Evolutionary conservation across 2,113 vertebrate species (phyloP).

Genomic region (Cepphus grylle): DNA sequence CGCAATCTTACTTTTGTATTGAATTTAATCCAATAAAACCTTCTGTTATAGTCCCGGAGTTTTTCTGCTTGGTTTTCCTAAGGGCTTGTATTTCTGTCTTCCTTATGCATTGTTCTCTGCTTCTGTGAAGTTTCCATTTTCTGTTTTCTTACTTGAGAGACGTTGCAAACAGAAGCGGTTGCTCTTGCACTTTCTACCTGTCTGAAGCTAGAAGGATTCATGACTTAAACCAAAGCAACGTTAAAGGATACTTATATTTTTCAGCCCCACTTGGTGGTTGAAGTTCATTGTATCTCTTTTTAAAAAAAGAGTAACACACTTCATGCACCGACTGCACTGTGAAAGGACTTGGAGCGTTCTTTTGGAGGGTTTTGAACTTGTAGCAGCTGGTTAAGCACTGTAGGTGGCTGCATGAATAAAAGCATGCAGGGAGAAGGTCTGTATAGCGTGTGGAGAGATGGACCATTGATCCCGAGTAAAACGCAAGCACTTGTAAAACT

Average conservation of each 20-base stretch:
- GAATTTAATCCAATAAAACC: constrained; percentile 25
- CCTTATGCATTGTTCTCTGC: too few relatives aligned
- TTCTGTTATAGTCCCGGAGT: not conserved
- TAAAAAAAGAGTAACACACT: too few relatives aligned
- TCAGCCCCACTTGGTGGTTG: not conserved
- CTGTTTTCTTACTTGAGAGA: not conserved
- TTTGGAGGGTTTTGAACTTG: not conserved
- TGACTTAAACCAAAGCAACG: not conserved
- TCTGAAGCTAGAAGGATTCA: not conserved
- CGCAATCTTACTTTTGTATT: not conserved
- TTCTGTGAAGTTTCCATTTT: not conserved
- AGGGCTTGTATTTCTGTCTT: not conserved
- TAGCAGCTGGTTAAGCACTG: not conserved
- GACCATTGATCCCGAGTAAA: not conserved
- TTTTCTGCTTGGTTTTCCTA: not conserved
- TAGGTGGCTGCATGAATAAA: not conserved
- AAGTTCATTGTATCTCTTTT: not conserved
- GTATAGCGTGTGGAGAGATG: not conserved
- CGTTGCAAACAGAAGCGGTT: not conserved
- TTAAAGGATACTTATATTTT: not conserved
- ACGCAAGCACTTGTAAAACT: not conserved
- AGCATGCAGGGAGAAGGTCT: not conserved
- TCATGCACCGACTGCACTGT: not conserved
- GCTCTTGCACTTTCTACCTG: not conserved
- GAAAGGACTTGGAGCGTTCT: not conserved